phyloP scores from a whole-genome alignment of 2,113 vertebrate species.

The Hemiprocne comata region DNA sequence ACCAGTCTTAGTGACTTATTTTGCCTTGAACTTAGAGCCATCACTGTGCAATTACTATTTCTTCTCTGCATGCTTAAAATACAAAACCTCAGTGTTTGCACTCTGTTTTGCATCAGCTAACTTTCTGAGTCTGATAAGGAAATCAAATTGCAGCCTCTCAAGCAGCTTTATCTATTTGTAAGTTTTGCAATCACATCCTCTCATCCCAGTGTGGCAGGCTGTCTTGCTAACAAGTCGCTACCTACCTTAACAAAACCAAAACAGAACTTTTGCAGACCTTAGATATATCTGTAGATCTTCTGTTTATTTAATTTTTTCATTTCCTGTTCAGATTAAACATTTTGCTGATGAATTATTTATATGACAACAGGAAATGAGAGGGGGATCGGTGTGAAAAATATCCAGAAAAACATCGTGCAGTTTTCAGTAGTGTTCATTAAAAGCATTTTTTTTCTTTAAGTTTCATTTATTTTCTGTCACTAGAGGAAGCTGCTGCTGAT shows the following conservation, averaged over 20 bases:
- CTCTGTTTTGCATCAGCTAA: background rate
- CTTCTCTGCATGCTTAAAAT: slow-evolving; percentile 13
- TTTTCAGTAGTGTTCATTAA: slow-evolving; percentile 30
- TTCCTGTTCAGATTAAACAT: slow-evolving; percentile 39
- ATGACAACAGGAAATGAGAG: slow-evolving; percentile 46
- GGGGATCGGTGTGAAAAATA: slow-evolving; percentile 17
- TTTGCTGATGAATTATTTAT: slow-evolving; percentile 74
- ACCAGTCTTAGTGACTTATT: slow-evolving; percentile 22
- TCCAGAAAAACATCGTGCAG: slow-evolving; percentile 21
- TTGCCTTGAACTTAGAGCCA: background rate
- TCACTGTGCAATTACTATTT: background rate
- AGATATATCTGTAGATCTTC: background rate
- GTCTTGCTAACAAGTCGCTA: background rate
- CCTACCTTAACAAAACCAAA: background rate
- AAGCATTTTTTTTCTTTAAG: slow-evolving; percentile 40
- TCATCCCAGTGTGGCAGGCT: background rate
- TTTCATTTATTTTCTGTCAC: slow-evolving; percentile 45
- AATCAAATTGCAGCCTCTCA: slow-evolving; percentile 30
- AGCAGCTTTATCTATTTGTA: background rate
- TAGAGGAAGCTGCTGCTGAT: slow-evolving; percentile 46
- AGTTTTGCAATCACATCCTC: background rate
- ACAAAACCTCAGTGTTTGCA: background rate
- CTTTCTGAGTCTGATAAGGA: slow-evolving; percentile 30
- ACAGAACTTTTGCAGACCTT: background rate
- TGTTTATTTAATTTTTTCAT: slow-evolving; percentile 41